These are phyloP conservation scores for Darevskia mixta DNA, from an alignment of 2,797 vertebrate species.

Conservation along the genomic window DNA sequence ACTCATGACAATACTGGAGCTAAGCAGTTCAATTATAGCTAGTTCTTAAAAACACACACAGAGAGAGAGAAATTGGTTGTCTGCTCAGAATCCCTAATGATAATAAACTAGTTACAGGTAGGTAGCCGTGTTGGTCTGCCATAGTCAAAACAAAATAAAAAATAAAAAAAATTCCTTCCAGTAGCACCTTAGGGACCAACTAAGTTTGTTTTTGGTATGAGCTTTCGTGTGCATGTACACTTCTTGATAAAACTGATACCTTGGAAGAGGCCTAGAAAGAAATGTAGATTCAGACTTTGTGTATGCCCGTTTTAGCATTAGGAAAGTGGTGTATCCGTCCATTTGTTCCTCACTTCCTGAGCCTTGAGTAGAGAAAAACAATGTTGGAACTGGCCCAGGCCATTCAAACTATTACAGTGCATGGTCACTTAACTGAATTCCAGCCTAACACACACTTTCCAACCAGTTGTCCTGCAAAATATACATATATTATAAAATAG, in stretches of 20 bases:
- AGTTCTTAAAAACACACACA: background rate
- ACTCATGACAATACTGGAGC: background rate
- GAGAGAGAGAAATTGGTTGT: background rate
- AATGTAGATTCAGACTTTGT: background rate
- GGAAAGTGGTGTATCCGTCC: background rate
- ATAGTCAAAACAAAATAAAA: too few relatives aligned
- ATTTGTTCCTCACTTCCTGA: background rate
- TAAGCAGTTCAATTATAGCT: background rate
- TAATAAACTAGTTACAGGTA: too few relatives aligned
- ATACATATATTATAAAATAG: background rate
- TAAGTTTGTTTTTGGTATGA: too few relatives aligned
- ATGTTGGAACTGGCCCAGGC: background rate
- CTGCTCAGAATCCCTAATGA: background rate
- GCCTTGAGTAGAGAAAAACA: background rate
- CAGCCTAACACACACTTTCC: background rate
- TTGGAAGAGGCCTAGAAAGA: background rate
- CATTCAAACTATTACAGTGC: background rate
- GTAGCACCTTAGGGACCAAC: too few relatives aligned
- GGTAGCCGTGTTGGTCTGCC: too few relatives aligned
- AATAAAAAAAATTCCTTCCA: too few relatives aligned
- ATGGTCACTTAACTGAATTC: conserved; percentile 26
- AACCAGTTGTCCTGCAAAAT: background rate
- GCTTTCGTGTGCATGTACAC: too few relatives aligned
- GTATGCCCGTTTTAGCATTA: background rate
- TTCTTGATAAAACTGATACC: background rate